Evolutionary conservation across 1,140 invertebrate genomes (phyloP).

Genomic region (Lasioglossum albipes): DNA sequence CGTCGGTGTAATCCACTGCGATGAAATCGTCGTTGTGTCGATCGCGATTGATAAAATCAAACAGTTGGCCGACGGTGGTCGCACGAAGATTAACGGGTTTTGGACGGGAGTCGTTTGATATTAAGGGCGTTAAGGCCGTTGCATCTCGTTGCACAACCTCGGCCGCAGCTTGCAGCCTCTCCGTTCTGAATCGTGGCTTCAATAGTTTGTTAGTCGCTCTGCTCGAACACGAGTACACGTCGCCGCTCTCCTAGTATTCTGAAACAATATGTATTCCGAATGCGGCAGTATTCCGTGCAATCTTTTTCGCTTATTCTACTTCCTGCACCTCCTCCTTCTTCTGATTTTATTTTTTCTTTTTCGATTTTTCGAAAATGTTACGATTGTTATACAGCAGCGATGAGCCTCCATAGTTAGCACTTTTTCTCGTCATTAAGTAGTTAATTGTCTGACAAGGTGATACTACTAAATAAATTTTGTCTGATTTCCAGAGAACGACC

Average conservation of each 20-base stretch:
- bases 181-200: slow-evolving; percentile 27
- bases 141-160: not conserved
- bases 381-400: no score
- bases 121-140: no score
- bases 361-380: no score
- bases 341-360: no score
- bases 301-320: not conserved
- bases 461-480: not conserved
- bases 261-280: not conserved
- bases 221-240: not conserved
- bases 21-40: not conserved
- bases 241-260: slow-evolving; percentile 12
- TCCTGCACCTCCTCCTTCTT: not conserved
- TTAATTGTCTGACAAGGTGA: no score
- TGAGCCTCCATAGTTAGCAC: no score
- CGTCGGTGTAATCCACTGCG: not conserved
- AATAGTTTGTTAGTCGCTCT: slow-evolving; percentile 61
- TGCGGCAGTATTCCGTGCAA: not conserved
- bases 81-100: no score
- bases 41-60: no score
- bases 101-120: no score
- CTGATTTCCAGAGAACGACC: not conserved
- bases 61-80: no score
- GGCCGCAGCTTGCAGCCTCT: slow-evolving; percentile 1
- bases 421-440: no score